Percentiles rank a stretch among this genome's conserved stretches.
phyloP scores from a whole-genome alignment of 2,113 vertebrate genomes.

The Stegastes partitus region DNA sequence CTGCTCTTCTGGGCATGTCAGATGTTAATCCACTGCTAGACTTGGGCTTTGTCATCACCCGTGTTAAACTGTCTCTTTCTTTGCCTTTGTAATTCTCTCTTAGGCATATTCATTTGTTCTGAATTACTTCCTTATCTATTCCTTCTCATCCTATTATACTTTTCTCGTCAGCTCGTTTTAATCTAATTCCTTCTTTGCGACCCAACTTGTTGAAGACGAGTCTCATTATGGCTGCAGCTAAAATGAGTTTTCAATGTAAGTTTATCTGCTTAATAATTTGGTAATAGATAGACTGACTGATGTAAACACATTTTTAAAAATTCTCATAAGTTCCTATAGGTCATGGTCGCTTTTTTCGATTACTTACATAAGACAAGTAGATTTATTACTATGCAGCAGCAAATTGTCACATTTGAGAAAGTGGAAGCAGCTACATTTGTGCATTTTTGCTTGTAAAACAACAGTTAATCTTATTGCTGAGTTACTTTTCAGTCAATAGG shows the following conservation, averaged over 20 bases:
- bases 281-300: too few species aligned
- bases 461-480: too few species aligned
- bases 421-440: too few species aligned
- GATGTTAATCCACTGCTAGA: conserved; percentile 31
- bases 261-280: too few species aligned
- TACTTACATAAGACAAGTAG: too few species aligned
- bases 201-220: not conserved
- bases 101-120: not conserved
- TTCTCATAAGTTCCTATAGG: too few species aligned
- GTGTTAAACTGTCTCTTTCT: not conserved
- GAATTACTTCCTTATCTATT: not conserved
- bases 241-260: not conserved
- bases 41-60: not conserved
- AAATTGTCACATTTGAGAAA: too few species aligned
- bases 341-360: too few species aligned
- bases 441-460: too few species aligned
- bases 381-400: too few species aligned
- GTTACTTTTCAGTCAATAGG: too few species aligned
- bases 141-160: not conserved
- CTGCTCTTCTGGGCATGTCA: conserved; percentile 47
- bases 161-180: not conserved
- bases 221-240: not conserved
- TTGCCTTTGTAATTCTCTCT: not conserved
- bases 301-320: too few species aligned
- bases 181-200: not conserved